A percentile compares a stretch with the other conserved stretches of the same genome.
These are phyloP conservation scores for Zygogramma bicolorata DNA, from an alignment of 2,888 invertebrate species.

Conservation along the genomic window DNA sequence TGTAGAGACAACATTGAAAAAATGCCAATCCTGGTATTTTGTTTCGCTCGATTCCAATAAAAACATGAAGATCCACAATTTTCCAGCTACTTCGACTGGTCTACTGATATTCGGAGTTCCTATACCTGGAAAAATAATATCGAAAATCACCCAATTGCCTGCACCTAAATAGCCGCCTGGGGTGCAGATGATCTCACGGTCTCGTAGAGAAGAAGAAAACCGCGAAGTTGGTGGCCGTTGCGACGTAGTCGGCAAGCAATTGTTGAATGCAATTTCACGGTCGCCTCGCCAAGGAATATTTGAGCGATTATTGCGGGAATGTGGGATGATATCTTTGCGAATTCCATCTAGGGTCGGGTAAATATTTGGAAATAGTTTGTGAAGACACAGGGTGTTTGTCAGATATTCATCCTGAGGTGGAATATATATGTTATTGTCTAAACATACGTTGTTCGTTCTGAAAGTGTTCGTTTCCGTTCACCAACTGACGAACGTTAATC, in stretches of 20 bases:
- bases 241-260: conserved; percentile 53
- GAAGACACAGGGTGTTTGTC: not conserved
- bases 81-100: too few species aligned
- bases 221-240: not conserved
- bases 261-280: conserved; percentile 64
- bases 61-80: too few species aligned
- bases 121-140: conserved; percentile 23
- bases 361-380: not conserved
- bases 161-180: conserved; percentile 26
- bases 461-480: too few species aligned
- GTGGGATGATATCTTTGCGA: conserved; percentile 22
- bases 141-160: conserved; percentile 20
- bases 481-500: too few species aligned
- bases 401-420: too few species aligned
- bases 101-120: too few species aligned
- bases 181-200: conserved; percentile 26
- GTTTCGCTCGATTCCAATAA: too few species aligned
- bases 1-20: too few species aligned
- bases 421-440: too few species aligned
- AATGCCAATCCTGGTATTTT: too few species aligned
- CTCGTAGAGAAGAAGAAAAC: conserved; percentile 1
- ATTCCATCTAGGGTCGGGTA: not conserved
- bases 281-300: conserved; percentile 58
- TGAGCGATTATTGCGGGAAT: conserved; percentile 46
- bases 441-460: too few species aligned